phyloP scores from a whole-genome alignment of 1,140 invertebrate species.

The Polypedilum vanderplanki region DNA sequence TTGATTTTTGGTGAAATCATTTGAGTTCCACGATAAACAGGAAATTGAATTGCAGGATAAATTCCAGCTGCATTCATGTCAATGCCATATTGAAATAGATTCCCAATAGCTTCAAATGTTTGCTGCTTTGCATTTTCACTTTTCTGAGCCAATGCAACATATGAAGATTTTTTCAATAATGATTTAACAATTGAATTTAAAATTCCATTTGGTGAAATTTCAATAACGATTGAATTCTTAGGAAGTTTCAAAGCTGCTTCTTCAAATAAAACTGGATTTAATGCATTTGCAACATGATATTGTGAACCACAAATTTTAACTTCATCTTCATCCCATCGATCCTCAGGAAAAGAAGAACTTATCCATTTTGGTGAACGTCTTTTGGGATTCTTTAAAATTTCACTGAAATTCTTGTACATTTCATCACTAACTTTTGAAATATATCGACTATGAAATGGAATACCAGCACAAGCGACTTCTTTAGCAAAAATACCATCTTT shows the following conservation, averaged over 20 bases:
- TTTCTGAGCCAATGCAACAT: conserved; percentile 65
- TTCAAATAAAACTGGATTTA: conserved; percentile 76
- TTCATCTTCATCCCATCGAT: conserved; percentile 65
- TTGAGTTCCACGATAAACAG: conserved; percentile 65
- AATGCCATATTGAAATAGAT: conserved; percentile 51
- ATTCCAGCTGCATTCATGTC: conserved; percentile 48
- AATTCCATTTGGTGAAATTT: conserved; percentile 87
- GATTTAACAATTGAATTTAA: conserved; percentile 80
- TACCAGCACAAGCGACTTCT: conserved; percentile 76
- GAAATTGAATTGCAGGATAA: conserved; percentile 56
- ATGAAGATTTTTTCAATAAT: conserved; percentile 60
- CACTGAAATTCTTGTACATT: conserved; percentile 66
- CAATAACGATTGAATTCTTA: conserved; percentile 78
- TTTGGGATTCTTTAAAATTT: conserved; percentile 72
- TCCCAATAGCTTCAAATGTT: conserved; percentile 69
- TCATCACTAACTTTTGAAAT: conserved; percentile 77
- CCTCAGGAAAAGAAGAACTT: conserved; percentile 82
- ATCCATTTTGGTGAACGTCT: conserved; percentile 77
- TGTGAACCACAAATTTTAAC: conserved; percentile 78
- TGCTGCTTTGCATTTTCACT: conserved; percentile 60
- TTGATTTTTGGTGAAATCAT: conserved; percentile 66
- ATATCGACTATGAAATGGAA: conserved; percentile 93
- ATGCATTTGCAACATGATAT: conserved; percentile 94
- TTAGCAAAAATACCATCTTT: conserved; percentile 80
- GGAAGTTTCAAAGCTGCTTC: conserved; percentile 80